Conservation (phyloP, 2,113 vertebrate species). For the Aphelocoma coerulescens region DNA sequence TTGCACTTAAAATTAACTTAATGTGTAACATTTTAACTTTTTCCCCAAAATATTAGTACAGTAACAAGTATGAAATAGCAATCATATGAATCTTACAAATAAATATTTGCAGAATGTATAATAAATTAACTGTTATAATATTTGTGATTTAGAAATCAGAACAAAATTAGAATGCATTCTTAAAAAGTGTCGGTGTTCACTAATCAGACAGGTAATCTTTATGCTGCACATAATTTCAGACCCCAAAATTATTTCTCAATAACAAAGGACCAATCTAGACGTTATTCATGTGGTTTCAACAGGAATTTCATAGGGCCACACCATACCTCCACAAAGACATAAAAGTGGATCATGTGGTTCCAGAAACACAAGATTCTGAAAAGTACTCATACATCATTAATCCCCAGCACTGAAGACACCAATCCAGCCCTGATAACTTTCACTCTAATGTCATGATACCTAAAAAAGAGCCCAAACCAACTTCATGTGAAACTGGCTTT, state of each 20-base stretch:
- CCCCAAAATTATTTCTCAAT: neutral
- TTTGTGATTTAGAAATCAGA: neutral
- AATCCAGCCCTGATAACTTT: neutral
- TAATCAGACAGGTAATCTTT: neutral
- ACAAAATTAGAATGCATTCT: neutral
- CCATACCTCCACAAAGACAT: neutral
- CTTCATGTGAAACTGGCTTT: neutral
- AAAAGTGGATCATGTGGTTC: neutral
- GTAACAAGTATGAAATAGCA: neutral
- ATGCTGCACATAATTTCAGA: neutral
- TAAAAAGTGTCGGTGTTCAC: neutral
- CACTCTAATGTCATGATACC: neutral
- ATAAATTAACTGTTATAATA: neutral
- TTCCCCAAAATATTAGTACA: neutral
- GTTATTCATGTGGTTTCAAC: neutral
- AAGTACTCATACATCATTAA: neutral
- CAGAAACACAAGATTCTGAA: neutral
- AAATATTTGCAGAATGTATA: neutral
- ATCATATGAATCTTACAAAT: neutral
- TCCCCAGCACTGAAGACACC: neutral
- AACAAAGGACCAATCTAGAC: neutral
- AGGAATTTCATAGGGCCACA: neutral
- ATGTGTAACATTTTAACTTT: neutral
- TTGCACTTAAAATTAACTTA: neutral
- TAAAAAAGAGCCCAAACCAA: neutral